A percentile compares a stretch with the other conserved stretches of the same genome.
phyloP scores from a whole-genome alignment of 2,113 vertebrate species.

The Carettochelys insculpta region DNA sequence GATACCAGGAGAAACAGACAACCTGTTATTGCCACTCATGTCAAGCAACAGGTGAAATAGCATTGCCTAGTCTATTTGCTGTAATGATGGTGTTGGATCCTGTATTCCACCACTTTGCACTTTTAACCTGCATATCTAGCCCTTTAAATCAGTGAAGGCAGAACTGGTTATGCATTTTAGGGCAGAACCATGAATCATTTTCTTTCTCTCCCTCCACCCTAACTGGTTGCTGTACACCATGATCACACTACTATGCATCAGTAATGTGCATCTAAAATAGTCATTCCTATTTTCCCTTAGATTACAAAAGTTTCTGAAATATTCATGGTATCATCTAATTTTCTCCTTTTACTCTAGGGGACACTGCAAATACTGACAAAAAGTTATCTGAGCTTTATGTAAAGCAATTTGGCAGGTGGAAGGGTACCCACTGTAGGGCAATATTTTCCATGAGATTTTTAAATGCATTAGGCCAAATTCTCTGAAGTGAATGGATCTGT shows the following conservation, averaged over 20 bases:
- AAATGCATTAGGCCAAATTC: not conserved
- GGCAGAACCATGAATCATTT: not conserved
- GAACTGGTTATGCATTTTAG: not conserved
- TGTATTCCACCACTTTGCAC: not conserved
- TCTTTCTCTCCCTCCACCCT: not conserved
- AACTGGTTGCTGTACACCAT: not conserved
- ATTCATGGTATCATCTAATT: rapidly evolving
- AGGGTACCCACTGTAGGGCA: not conserved
- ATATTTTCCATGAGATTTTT: not conserved
- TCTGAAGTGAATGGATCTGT: not conserved
- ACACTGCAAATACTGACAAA: not conserved
- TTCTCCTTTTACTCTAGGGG: not conserved
- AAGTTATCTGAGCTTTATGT: not conserved
- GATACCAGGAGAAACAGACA: not conserved
- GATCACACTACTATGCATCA: not conserved
- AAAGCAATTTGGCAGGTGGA: not conserved
- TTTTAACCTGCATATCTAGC: not conserved
- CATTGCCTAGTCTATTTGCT: not conserved
- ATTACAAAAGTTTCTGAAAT: not conserved
- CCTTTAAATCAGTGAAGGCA: not conserved
- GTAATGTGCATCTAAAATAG: not conserved
- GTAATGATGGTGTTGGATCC: not conserved
- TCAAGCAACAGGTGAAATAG: not conserved
- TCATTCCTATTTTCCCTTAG: not conserved
- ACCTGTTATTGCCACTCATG: not conserved